These are phyloP conservation scores for Tetheella fluctuosa DNA, from an alignment of 2,888 invertebrate species.

Conservation along the genomic window DNA sequence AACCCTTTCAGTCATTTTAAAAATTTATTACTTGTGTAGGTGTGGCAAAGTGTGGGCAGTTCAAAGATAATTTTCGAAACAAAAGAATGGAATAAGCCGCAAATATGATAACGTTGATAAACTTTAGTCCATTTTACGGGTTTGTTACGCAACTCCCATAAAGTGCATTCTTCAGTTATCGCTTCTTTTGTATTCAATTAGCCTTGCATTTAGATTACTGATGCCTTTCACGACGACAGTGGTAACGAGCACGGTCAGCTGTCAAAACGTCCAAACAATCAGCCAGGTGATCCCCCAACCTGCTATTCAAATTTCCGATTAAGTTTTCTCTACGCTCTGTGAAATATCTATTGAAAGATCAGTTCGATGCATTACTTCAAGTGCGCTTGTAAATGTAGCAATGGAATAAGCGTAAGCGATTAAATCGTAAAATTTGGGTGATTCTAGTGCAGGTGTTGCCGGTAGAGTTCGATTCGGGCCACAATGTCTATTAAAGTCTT, in stretches of 20 bases:
- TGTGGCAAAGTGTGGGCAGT: constrained; percentile 39
- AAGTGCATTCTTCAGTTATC: constrained; percentile 78
- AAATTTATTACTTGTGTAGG: constrained; percentile 29
- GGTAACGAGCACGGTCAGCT: constrained; percentile 83
- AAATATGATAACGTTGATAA: constrained; percentile 46
- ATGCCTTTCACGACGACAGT: constrained; percentile 81
- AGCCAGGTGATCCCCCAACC: constrained; percentile 53
- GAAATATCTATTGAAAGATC: constrained; percentile 29
- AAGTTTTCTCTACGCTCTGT: constrained; percentile 21
- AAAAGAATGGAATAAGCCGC: constrained; percentile 53
- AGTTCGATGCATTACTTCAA: not conserved
- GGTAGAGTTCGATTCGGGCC: constrained; percentile 59
- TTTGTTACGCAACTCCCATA: constrained; percentile 59
- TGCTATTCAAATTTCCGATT: constrained; percentile 14
- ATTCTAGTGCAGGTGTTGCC: constrained; percentile 35
- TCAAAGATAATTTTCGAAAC: constrained; percentile 37
- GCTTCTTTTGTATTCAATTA: constrained; percentile 83
- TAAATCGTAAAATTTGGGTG: constrained; percentile 32
- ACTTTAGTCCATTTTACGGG: constrained; percentile 30
- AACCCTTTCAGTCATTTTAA: constrained; percentile 1
- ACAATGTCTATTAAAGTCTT: constrained; percentile 80
- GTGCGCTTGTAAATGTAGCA: constrained; percentile 25
- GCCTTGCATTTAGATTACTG: constrained; percentile 80
- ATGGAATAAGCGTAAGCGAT: constrained; percentile 33
- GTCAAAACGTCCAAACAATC: constrained; percentile 84